Percentiles rank a stretch among this genome's conserved stretches.
phyloP scores from a whole-genome alignment of 2,113 vertebrate genomes.

The Meleagris gallopavo region DNA sequence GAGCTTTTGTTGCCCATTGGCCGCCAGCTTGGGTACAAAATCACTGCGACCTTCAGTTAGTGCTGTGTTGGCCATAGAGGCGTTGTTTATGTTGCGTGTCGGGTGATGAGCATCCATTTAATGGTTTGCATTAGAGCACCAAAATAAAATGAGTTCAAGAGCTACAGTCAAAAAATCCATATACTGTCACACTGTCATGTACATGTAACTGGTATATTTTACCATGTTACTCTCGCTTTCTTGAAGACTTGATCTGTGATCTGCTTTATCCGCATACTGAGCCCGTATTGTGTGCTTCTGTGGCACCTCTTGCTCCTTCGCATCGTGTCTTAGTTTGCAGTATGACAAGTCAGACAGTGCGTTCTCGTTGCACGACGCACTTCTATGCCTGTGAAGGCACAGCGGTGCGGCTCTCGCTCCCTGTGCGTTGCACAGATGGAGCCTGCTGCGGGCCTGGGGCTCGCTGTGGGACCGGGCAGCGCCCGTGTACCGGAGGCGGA shows the following conservation, averaged over 20 bases:
- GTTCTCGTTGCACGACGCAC: neutral
- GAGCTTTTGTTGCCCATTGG: neutral
- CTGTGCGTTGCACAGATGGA: neutral
- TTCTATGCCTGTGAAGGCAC: neutral
- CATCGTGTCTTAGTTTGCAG: neutral
- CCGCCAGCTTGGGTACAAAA: neutral
- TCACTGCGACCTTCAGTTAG: neutral
- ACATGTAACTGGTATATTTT: neutral
- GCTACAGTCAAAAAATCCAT: neutral
- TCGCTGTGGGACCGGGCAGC: neutral
- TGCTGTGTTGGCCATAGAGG: neutral
- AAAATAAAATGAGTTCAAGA: neutral
- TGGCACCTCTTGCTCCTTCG: neutral
- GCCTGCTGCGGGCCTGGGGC: no score
- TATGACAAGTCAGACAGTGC: neutral
- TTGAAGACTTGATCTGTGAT: neutral
- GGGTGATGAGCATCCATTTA: neutral
- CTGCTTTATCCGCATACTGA: neutral
- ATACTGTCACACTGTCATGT: neutral
- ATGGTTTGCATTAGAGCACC: neutral
- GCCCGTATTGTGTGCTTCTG: rapidly evolving
- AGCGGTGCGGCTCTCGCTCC: neutral
- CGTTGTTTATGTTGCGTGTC: neutral
- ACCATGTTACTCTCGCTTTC: no score
- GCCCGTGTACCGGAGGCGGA: no score